A percentile compares a stretch with the other conserved stretches of the same genome.
These are phyloP conservation scores for Ennomos erosarius DNA, from an alignment of 2,888 invertebrate species.

Conservation along the genomic window DNA sequence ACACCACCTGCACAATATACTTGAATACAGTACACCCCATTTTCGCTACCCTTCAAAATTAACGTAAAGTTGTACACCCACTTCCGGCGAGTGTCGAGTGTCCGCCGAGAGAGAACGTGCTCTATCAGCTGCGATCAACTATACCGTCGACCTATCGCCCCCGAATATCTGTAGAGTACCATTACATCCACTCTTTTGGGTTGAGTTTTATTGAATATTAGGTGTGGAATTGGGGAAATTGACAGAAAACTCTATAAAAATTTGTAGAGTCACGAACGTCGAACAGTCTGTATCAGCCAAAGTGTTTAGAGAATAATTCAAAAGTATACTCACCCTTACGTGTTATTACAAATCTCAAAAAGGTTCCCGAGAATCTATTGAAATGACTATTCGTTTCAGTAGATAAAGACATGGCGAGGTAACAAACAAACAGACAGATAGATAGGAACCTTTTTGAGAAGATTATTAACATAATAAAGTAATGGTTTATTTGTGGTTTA, in stretches of 20 bases:
- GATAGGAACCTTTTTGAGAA: too few species aligned
- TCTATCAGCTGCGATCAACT: conserved; percentile 48
- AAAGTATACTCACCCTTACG: too few species aligned
- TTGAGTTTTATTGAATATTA: conserved; percentile 25
- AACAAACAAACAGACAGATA: too few species aligned
- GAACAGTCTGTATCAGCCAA: too few species aligned
- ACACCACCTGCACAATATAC: conserved; percentile 10
- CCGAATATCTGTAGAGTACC: conserved; percentile 27
- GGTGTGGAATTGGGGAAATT: conserved; percentile 8
- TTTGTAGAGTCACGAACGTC: too few species aligned
- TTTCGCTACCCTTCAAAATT: conserved; percentile 33
- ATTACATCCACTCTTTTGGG: conserved; percentile 14
- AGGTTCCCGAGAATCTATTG: too few species aligned
- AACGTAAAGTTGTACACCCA: conserved; percentile 35
- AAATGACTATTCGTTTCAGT: too few species aligned
- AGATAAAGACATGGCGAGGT: too few species aligned
- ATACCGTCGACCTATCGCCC: conserved; percentile 27
- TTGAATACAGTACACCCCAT: conserved; percentile 28
- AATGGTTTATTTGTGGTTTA: too few species aligned
- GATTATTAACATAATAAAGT: too few species aligned
- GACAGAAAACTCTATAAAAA: conserved; percentile 5
- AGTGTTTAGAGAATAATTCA: too few species aligned
- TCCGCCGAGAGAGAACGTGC: conserved; percentile 43
- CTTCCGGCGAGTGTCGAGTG: conserved; percentile 31
- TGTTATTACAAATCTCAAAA: too few species aligned